Evolutionary conservation across 2,113 vertebrate species (phyloP), one percentile per base, ranked within the genome.

Genomic region (Saguinus imperator): DNA sequence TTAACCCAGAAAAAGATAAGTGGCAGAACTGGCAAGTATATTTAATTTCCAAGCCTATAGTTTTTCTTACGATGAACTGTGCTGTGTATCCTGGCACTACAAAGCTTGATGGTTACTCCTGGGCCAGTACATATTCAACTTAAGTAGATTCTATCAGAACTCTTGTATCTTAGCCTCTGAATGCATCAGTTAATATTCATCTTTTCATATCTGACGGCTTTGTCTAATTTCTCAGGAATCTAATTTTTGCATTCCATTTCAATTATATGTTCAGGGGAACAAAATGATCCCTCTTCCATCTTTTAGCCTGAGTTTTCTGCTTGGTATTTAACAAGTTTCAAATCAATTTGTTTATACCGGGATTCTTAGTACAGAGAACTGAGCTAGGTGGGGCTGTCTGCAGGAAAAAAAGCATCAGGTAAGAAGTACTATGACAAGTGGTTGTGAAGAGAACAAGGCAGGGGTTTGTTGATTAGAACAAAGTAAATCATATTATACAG

Each of bases 241-340:
- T 80, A 35, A 50, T 23, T 57, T 93, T 87, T 82, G 17, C 87
- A 73, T 83, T 95, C 86, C 32, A 70, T 82, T 89, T 86, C 18
- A 32, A 32, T 64, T 6, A 13, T 91, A 45, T 43, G 4, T 55
- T 80, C 29, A 45, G 13, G 43, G 21, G 11, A 87, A 82, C 11
- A 32, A 82, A 48, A 79, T 48, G 16, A 70, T 91, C 9, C 18
- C 87, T 95, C 50, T n/a, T 58, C 50, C 8, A 37, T 45, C n/a
- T 75, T 80, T 8, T 35, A 37, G 8, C n/a, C 27, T 76, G 88
- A 45, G 18, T 45, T 86, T 82, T 83, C 23, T 86, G 8, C 32
- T 43, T 92, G 76, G 13, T 32, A 84, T 76, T 92, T 92, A 72
- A 6, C 70, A 40, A 70, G 27, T 85, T 95, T 95, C 64, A 72